Evolutionary conservation across 2,797 vertebrate species (phyloP).

Genomic region (Acanthurus leucopareius): DNA sequence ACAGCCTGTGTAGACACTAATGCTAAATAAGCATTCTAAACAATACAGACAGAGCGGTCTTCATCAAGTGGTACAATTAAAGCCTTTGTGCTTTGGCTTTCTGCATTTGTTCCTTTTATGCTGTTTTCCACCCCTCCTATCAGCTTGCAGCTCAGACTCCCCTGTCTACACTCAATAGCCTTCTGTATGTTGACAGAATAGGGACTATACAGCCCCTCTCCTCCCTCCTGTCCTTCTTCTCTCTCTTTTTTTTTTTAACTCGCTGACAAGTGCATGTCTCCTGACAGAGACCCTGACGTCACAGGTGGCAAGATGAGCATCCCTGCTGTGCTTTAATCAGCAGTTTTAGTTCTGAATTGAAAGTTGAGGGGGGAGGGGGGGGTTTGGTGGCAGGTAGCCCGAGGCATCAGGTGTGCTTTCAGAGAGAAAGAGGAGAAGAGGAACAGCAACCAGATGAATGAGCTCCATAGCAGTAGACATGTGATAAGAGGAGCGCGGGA

Average conservation of each 20-base stretch:
- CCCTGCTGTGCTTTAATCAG: conserved; percentile 67
- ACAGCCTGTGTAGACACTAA: conserved; percentile 15
- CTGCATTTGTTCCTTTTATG: conserved; percentile 73
- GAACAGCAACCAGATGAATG: conserved; percentile 50
- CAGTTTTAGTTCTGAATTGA: conserved; percentile 59
- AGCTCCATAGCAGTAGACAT: conserved; percentile 29
- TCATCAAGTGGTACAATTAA: conserved; percentile 72
- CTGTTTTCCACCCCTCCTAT: conserved; percentile 74
- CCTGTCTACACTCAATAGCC: conserved; percentile 79
- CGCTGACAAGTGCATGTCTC: conserved; percentile 75
- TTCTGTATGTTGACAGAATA: conserved; percentile 81
- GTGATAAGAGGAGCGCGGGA: conserved; percentile 52
- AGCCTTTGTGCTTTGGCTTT: conserved; percentile 72
- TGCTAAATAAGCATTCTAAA: conserved; percentile 57
- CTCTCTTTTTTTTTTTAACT: conserved; percentile 38
- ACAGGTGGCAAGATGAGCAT: conserved; percentile 66
- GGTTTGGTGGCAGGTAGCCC: conserved; percentile 41
- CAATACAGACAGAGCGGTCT: conserved; percentile 53
- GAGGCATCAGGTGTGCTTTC: conserved; percentile 73
- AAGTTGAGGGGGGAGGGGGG: conserved; percentile 41
- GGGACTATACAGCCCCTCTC: conserved; percentile 65
- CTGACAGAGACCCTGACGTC: conserved; percentile 76
- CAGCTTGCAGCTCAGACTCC: conserved; percentile 79
- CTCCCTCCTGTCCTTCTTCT: conserved; percentile 15
- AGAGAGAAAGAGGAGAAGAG: conserved; percentile 62